Evolutionary conservation across 2,113 vertebrate genomes (phyloP), one percentile per base, ranked within the genome.

Genomic region (Oreochromis tanganicae): DNA sequence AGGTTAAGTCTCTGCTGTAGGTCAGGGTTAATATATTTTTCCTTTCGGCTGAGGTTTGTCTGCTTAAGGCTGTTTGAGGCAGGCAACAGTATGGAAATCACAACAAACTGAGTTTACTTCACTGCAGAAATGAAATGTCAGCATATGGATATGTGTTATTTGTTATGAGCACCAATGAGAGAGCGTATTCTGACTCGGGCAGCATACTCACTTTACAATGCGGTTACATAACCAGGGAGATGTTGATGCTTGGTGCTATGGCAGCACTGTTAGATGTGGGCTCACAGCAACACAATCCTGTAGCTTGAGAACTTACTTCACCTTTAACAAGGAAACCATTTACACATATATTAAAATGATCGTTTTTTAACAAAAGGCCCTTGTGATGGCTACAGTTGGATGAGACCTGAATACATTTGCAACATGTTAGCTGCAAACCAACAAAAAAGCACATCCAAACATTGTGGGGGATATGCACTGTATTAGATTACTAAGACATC

Each of bases 1-100:
- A 68, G 84, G 87, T 91, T 17, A 46, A 83, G 83, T 85, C 84
- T 63, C 50, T 17, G 83, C 85, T 88, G 88, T 36, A 79, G 78
- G 81, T 87, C 87, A 63, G 85, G 24, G 73, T 80, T 50, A 48
- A 63, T 34, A 13, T 83, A 63, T 68, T 73, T 36, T 82, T 43
- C 63, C 79, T 80, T 34, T 63, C 63, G 57, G 11, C 11, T 19
- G n/a, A 46, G 50, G 75, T 80, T 91, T 80, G 52, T 27, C 3
- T 50, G 38, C 2, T n/a, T 21, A 8, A 11, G 32, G 19, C 11
- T 79, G 17, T 14, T 16, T 56, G 32, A 75, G 59, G 41, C 27
- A 54, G 54, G 21, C 10, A 21, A 21, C 8, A 13, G 13, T 9
- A 9, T 17, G 1, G 13, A 5, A 43, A 81, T 61, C 17, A 38